A percentile compares a stretch with the other conserved stretches of the same genome.
Conservation (phyloP, 1,140 invertebrate species). For the Drosophila obscura region DNA sequence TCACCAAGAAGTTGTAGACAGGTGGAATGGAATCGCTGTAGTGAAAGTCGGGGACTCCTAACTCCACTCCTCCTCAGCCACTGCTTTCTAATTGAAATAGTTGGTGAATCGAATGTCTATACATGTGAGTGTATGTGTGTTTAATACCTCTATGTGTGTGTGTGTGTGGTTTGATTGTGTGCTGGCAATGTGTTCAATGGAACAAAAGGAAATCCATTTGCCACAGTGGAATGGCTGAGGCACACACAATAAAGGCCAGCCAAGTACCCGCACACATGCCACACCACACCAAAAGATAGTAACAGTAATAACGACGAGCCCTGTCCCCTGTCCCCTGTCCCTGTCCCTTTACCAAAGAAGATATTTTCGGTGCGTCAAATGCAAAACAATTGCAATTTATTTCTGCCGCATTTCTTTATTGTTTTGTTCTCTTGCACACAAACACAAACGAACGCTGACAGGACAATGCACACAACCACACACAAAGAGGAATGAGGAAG, state of each 20-base stretch:
- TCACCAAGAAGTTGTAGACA: constrained; percentile 26
- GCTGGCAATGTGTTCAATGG: constrained; percentile 69
- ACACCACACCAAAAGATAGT: neutral
- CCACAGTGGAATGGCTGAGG: constrained; percentile 66
- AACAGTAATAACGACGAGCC: neutral
- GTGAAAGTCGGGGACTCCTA: neutral
- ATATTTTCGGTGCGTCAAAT: constrained; percentile 25
- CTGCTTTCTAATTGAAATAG: constrained; percentile 73
- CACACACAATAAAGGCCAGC: constrained; percentile 37
- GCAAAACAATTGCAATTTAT: constrained; percentile 53
- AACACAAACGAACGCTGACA: constrained; percentile 17
- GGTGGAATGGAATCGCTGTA: constrained; percentile 39
- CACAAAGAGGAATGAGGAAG: too few species aligned
- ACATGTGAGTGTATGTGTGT: constrained; percentile 6
- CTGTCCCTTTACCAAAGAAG: neutral
- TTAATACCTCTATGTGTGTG: constrained; percentile 1
- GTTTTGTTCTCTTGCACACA: constrained; percentile 50
- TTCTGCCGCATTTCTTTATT: constrained; percentile 63
- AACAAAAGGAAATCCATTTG: constrained; percentile 79
- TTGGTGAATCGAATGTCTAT: constrained; percentile 58
- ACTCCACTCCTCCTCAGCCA: constrained; percentile 11
- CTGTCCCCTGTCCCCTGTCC: neutral
- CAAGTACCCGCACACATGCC: constrained; percentile 6
- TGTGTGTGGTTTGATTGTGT: constrained; percentile 22
- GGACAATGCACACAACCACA: constrained; percentile 30